Percentiles rank a stretch among this genome's conserved stretches.
Conservation (phyloP, 1,140 invertebrate genomes). For the Lysiphlebus fabarum region DNA sequence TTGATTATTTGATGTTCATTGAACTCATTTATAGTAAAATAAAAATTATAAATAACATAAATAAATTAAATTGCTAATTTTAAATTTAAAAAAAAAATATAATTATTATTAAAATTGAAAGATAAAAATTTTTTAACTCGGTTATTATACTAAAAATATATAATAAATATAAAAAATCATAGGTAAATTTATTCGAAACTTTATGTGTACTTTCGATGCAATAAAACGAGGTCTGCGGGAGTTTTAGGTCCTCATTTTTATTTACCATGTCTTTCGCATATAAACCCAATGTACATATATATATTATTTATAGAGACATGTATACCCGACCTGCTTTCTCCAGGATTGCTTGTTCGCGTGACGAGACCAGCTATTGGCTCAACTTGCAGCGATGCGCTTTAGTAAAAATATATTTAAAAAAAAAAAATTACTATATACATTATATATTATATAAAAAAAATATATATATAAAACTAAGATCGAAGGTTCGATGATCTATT, state of each 20-base stretch:
- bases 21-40: conserved; percentile 12
- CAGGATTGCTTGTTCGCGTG: conserved; percentile 14
- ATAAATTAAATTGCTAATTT: too few relatives aligned
- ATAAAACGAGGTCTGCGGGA: conserved; percentile 12
- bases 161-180: background rate
- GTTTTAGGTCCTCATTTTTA: conserved; percentile 2
- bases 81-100: too few relatives aligned
- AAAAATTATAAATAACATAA: too few relatives aligned
- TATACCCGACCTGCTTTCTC: conserved; percentile 24
- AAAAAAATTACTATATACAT: too few relatives aligned
- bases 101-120: too few relatives aligned
- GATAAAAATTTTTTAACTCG: too few relatives aligned
- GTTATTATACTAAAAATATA: too few relatives aligned
- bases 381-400: conserved; percentile 4
- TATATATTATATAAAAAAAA: background rate
- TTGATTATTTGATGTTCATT: conserved; percentile 8
- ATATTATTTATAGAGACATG: background rate
- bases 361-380: background rate
- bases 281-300: background rate
- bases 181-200: background rate
- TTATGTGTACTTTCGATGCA: conserved; percentile 2
- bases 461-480: conserved; percentile 13
- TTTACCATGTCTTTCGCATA: background rate
- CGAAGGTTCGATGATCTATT: conserved; percentile 8
- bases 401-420: background rate